Conservation (phyloP, 2,113 vertebrate genomes). For the Agapornis roseicollis region DNA sequence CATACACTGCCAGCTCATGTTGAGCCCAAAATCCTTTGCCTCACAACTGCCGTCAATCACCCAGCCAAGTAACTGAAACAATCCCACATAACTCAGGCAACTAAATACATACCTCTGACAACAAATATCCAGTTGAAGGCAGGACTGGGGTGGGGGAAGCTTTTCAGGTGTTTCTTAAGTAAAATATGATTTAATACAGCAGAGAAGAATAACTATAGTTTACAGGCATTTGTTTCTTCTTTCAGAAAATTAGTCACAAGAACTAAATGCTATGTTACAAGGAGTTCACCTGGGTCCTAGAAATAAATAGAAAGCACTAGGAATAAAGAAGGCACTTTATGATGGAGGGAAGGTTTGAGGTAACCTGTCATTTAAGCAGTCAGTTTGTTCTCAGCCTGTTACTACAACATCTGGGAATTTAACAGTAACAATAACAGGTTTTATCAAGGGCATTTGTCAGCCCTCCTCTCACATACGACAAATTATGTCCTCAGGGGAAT, state of each 20-base stretch:
- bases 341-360: background rate
- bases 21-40: background rate
- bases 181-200: background rate
- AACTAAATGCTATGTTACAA: background rate
- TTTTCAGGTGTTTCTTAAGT: background rate
- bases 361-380: background rate
- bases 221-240: background rate
- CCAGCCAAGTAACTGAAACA: background rate
- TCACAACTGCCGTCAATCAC: background rate
- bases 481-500: background rate
- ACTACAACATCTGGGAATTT: background rate
- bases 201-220: background rate
- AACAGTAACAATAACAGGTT: background rate
- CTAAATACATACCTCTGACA: background rate
- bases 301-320: background rate
- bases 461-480: background rate
- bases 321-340: background rate
- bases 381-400: background rate
- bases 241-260: background rate
- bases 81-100: background rate
- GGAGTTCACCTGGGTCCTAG: background rate
- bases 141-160: fast-evolving
- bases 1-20: background rate
- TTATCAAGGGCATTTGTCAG: conserved; percentile 6
- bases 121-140: background rate